Evolutionary conservation across 2,113 vertebrate genomes (phyloP), one percentile per base, ranked within the genome.

Genomic region (Lonchura striata): DNA sequence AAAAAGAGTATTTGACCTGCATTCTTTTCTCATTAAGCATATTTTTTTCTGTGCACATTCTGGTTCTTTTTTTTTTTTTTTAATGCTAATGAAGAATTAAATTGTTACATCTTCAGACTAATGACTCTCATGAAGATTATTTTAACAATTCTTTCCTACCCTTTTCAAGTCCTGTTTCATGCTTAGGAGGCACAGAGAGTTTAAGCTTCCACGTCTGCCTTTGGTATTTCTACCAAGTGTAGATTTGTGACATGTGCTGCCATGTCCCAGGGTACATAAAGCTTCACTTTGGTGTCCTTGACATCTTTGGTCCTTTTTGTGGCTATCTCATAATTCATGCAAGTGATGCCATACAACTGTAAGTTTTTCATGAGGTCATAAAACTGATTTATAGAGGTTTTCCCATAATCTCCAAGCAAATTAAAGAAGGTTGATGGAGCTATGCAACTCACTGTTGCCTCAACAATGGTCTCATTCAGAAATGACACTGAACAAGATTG

Each of bases 321-420:
- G 90, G 56, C 90, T 93, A 92, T 78, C 93, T 92, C 95, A 96
- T 96, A 95, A 96, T 81, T 96, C 95, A 97, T 94, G 92, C 64
- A 93, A 96, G 92, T 94, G 95, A 95, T 96, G 92, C 93, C 88
- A 94, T 94, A 90, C 92, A 93, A 94, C 64, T 88, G 92, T 86
- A 95, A 96, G 92, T 88, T 96, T 94, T 95, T 96, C 92, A 96
- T 96, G 95, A 96, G 88, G 79, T 95, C 90, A 75, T 93, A 96
- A 97, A 96, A 90, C 71, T 92, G 94, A 97, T 97, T 97, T 96
- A 95, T 95, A 90, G 95, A 96, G 93, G 90, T 96, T 95, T 96
- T 97, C 93, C 94, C 82, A 92, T 93, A 94, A 97, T 96, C 92
- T 97, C 88, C 88, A 94, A 96, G 94, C 92, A 94, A 96, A 96